Percentiles rank a stretch among this genome's conserved stretches.
These are phyloP conservation scores for Todiramphus saurophagus DNA, from an alignment of 2,113 vertebrate species.

Conservation along the genomic window DNA sequence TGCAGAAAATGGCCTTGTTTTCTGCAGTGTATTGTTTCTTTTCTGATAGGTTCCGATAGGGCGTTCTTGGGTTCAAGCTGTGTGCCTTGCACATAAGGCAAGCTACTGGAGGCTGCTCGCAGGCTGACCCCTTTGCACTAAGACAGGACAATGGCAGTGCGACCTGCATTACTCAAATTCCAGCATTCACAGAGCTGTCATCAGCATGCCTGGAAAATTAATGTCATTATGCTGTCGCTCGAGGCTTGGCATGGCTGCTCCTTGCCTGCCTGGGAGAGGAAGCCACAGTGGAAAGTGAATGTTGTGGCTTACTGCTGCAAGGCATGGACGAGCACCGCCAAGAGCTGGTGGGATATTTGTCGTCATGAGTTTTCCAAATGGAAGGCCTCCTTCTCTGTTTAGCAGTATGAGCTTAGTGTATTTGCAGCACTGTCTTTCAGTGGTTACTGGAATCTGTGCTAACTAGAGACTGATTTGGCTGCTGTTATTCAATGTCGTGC, in stretches of 20 bases:
- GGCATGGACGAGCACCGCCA: neutral
- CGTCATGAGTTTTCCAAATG: neutral
- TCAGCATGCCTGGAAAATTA: constrained; percentile 43
- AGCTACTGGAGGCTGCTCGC: neutral
- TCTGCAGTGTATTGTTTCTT: neutral
- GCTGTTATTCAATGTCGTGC: neutral
- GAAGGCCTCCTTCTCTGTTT: neutral
- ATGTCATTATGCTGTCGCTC: neutral
- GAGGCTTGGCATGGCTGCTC: constrained; percentile 31
- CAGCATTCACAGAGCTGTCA: constrained; percentile 57
- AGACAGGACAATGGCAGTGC: constrained; percentile 63
- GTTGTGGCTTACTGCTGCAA: neutral
- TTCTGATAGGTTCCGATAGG: neutral
- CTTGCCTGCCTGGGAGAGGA: neutral
- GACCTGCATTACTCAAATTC: constrained; percentile 64
- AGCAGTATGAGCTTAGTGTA: neutral
- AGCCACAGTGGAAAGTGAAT: neutral
- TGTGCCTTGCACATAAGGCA: constrained; percentile 38
- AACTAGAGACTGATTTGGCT: neutral
- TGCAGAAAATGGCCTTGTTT: constrained; percentile 58
- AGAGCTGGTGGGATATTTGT: neutral
- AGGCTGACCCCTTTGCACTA: constrained; percentile 59
- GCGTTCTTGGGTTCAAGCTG: constrained; percentile 1
- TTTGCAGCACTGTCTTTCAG: neutral
- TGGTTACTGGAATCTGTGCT: neutral